phyloP scores from a whole-genome alignment of 1,140 invertebrate genomes.

The Aradophagus sp. region DNA sequence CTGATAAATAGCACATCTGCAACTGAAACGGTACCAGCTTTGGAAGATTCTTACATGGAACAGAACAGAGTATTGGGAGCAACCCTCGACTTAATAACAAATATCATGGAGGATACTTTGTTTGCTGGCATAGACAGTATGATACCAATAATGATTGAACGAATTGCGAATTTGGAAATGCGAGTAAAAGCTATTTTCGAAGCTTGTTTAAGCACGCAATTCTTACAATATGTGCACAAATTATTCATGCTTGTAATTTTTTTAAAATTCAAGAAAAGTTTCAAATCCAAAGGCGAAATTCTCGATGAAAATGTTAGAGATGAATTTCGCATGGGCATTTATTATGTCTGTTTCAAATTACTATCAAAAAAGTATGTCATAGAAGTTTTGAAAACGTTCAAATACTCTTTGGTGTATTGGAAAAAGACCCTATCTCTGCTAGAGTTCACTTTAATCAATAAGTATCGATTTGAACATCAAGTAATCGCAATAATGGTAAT shows the following conservation, averaged over 20 bases:
- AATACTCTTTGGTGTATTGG: constrained; percentile 67
- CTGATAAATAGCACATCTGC: constrained; percentile 71
- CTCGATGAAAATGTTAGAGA: constrained; percentile 53
- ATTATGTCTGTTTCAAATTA: constrained; percentile 64
- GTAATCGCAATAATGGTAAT: constrained; percentile 75
- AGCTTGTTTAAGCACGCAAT: constrained; percentile 68
- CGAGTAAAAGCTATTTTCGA: constrained; percentile 68
- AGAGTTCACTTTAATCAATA: constrained; percentile 52
- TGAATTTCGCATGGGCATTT: constrained; percentile 62
- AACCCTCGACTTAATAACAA: constrained; percentile 73
- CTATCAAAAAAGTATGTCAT: constrained; percentile 67
- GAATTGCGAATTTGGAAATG: constrained; percentile 61
- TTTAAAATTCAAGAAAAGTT: constrained; percentile 64
- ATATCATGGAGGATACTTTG: constrained; percentile 69
- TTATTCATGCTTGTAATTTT: constrained; percentile 63
- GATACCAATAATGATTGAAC: constrained; percentile 66
- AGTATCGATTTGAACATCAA: constrained; percentile 73
- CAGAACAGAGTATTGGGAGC: constrained; percentile 75
- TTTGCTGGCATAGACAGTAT: constrained; percentile 64
- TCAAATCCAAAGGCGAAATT: constrained; percentile 44
- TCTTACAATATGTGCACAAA: constrained; percentile 67
- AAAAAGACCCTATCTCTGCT: constrained; percentile 62
- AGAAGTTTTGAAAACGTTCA: constrained; percentile 65
- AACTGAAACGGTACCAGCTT: constrained; percentile 55
- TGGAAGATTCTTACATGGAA: constrained; percentile 74